A percentile compares a stretch with the other conserved stretches of the same genome.
These are phyloP conservation scores for Siniperca undulata DNA, from an alignment of 2,797 vertebrate genomes.

Conservation along the genomic window DNA sequence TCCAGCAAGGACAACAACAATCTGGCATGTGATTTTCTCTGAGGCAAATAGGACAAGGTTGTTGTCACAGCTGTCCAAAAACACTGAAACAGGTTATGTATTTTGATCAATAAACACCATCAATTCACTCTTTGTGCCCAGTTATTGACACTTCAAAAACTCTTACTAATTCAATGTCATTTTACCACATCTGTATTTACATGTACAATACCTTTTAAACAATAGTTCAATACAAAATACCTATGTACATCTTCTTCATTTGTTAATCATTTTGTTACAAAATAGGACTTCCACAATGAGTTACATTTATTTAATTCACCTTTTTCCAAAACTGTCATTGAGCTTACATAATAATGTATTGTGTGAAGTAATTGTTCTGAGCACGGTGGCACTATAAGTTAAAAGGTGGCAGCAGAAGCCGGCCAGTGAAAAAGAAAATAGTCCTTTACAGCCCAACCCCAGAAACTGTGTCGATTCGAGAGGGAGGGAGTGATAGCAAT, in stretches of 20 bases:
- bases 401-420: slow-evolving; percentile 49
- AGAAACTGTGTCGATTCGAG: slow-evolving; percentile 46
- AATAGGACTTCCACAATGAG: slow-evolving; percentile 90
- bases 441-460: slow-evolving; percentile 56
- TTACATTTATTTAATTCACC: slow-evolving; percentile 73
- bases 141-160: slow-evolving; percentile 65
- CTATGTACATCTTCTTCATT: slow-evolving; percentile 92
- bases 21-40: slow-evolving; percentile 89
- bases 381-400: slow-evolving; percentile 65
- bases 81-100: slow-evolving; percentile 78
- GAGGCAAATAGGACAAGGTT: slow-evolving; percentile 82
- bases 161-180: slow-evolving; percentile 65
- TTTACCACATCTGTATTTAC: slow-evolving; percentile 87
- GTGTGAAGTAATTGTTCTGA: slow-evolving; percentile 56
- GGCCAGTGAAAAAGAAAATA: slow-evolving; percentile 38
- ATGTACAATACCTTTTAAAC: slow-evolving; percentile 90
- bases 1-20: slow-evolving; percentile 92
- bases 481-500: slow-evolving; percentile 53
- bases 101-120: slow-evolving; percentile 78
- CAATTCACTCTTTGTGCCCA: slow-evolving; percentile 64
- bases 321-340: slow-evolving; percentile 71
- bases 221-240: slow-evolving; percentile 95
- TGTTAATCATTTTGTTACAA: slow-evolving; percentile 95
- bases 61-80: slow-evolving; percentile 72
- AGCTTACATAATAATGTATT: slow-evolving; percentile 61